Percentiles rank a stretch among this genome's conserved stretches.
Conservation (phyloP, 2,797 vertebrate genomes). For the Myotis pilosus region DNA sequence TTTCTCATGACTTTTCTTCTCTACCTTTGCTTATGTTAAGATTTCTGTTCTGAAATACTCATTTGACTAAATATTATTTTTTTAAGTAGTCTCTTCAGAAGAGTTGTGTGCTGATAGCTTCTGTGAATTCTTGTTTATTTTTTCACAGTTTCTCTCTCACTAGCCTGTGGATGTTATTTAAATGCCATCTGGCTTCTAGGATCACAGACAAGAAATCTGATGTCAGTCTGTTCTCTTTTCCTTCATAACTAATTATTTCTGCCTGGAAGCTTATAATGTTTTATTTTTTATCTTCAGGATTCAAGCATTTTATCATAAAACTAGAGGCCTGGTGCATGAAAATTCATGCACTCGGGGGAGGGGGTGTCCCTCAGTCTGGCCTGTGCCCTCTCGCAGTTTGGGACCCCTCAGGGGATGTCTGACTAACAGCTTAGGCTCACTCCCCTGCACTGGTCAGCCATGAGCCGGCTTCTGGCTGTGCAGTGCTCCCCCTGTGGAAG, state of each 20-base stretch:
- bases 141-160: background rate
- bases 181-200: background rate
- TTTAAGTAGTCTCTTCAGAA: background rate
- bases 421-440: too few species aligned
- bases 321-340: too few species aligned
- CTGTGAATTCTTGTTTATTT: background rate
- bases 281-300: background rate
- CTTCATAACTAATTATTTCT: background rate
- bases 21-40: background rate
- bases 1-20: background rate
- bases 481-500: too few species aligned
- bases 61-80: background rate
- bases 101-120: background rate
- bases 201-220: background rate
- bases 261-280: background rate
- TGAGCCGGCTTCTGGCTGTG: too few species aligned
- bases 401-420: too few species aligned
- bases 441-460: too few species aligned
- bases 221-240: background rate
- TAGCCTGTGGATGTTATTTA: conserved; percentile 11
- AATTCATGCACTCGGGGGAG: too few species aligned
- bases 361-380: too few species aligned
- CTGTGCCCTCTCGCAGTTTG: too few species aligned
- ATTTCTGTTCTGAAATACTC: background rate
- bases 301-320: background rate